Evolutionary conservation across 1,140 invertebrate genomes (phyloP).

Genomic region (Platorchestia sp.): DNA sequence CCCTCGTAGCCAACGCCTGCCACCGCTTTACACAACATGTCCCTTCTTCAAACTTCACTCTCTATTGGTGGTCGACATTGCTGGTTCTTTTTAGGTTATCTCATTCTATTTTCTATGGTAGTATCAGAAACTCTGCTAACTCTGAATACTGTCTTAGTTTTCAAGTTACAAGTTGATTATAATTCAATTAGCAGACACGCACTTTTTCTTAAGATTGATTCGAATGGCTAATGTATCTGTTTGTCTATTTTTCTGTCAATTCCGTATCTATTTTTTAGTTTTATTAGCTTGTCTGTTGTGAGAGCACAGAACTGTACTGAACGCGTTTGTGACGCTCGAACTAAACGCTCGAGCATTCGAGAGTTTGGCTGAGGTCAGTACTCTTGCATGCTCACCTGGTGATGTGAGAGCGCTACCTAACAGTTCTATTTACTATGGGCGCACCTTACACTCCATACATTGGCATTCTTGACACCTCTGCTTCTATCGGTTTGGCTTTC

Average conservation of each 20-base stretch:
- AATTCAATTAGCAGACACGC: not conserved
- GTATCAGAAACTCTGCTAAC: not conserved
- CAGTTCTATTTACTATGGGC: not conserved
- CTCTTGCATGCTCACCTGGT: not conserved
- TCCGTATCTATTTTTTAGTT: not conserved
- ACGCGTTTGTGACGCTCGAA: not conserved
- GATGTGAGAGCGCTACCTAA: not conserved
- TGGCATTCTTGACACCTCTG: not conserved
- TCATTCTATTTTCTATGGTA: not conserved
- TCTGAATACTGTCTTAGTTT: not conserved
- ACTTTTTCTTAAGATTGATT: not conserved
- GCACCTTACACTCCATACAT: not conserved
- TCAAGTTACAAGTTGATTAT: not conserved
- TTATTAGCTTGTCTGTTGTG: not conserved
- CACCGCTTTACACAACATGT: not conserved
- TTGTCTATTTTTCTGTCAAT: not conserved
- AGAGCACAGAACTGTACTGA: not conserved
- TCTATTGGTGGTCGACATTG: not conserved
- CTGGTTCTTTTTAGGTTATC: not conserved
- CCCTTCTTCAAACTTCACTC: too few relatives aligned
- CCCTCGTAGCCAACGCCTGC: too few relatives aligned
- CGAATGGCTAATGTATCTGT: not conserved
- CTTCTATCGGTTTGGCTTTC: not conserved
- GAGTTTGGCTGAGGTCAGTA: not conserved
- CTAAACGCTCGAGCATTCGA: not conserved